These are phyloP conservation scores for Eurypyga helias DNA, from an alignment of 2,113 vertebrate species.

Conservation along the genomic window DNA sequence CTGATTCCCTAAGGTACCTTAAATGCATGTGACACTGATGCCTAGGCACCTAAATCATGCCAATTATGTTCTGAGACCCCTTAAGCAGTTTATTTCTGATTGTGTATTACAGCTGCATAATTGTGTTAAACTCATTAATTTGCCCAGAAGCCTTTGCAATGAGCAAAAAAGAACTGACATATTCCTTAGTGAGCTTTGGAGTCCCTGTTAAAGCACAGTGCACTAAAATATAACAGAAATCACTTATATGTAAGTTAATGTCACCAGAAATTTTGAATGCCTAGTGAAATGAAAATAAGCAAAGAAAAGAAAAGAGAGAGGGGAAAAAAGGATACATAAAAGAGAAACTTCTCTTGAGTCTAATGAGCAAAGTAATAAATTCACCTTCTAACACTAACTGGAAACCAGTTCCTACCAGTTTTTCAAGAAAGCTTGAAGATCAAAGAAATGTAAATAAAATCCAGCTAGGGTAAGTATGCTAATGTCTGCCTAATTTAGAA, in stretches of 20 bases:
- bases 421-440: slow-evolving; percentile 18
- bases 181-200: neutral
- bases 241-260: neutral
- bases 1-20: neutral
- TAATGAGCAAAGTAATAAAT: slow-evolving; percentile 23
- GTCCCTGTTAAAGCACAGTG: neutral
- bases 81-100: slow-evolving; percentile 6
- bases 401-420: slow-evolving; percentile 41
- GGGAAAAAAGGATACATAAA: neutral
- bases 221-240: neutral
- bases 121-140: neutral
- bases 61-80: neutral
- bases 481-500: slow-evolving; percentile 1
- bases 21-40: neutral
- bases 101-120: neutral
- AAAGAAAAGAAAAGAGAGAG: neutral
- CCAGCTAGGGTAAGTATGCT: neutral
- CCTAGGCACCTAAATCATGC: neutral
- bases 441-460: slow-evolving; percentile 53
- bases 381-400: slow-evolving; percentile 10
- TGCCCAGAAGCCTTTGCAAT: neutral
- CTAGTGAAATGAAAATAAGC: neutral
- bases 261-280: neutral
- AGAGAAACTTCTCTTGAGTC: neutral
- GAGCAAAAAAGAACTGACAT: neutral